These are phyloP conservation scores for Tylochromis polylepis DNA, from an alignment of 2,113 vertebrate genomes.

Conservation along the genomic window DNA sequence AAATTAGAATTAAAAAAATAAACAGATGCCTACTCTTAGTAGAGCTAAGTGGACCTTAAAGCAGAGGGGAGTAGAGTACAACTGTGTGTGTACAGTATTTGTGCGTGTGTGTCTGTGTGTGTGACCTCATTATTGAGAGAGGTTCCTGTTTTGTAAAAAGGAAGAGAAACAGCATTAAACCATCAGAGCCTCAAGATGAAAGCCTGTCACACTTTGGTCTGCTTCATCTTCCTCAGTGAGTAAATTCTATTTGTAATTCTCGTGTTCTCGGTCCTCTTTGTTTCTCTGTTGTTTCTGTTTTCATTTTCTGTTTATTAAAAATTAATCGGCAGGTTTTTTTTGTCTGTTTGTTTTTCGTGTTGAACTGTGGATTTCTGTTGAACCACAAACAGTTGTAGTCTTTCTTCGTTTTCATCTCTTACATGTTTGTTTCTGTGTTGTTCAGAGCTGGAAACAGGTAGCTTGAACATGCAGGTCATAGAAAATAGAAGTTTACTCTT, in stretches of 20 bases:
- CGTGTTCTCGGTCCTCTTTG: accelerated
- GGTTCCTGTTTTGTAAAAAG: background rate
- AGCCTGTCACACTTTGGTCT: background rate
- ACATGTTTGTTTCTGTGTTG: background rate
- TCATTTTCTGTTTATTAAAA: background rate
- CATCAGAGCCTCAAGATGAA: background rate
- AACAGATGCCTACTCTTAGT: no score
- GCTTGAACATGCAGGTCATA: background rate
- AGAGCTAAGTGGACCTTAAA: no score
- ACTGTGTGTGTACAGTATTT: no score
- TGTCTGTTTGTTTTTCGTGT: accelerated
- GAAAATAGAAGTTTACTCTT: background rate
- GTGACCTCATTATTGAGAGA: background rate
- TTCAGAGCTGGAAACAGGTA: background rate
- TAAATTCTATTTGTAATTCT: accelerated
- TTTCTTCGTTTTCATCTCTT: background rate
- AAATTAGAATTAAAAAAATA: no score
- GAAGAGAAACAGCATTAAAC: background rate
- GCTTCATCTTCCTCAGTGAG: background rate
- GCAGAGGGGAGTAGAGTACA: background rate
- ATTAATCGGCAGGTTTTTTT: background rate
- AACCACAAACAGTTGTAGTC: background rate
- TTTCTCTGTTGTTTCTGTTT: background rate
- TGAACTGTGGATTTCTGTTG: background rate
- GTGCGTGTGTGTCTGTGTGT: background rate